Evolutionary conservation across 2,888 invertebrate species (phyloP), one percentile per base, ranked within the genome.

Genomic region (Rhorus exstirpatorius): DNA sequence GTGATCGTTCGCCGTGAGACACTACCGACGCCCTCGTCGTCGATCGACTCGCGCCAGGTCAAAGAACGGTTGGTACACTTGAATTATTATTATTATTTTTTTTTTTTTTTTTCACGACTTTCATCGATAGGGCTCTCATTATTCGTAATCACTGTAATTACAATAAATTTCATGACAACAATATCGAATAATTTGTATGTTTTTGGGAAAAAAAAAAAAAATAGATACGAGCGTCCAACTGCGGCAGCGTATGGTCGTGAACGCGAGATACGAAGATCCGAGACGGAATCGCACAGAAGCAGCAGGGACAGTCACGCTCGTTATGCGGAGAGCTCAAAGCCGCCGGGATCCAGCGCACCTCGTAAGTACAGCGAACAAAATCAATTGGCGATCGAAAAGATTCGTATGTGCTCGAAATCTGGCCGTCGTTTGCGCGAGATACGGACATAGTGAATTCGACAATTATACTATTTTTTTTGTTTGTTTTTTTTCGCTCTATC

Each of bases 41-140:
- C 93, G 49, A 89, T 92, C 35, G 93, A 93, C 85, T 91, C 92
- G 26, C 90, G 93, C 53, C 92, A 91, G 85, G 91, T 91, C 4
- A 93, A 93, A 86, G 92, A 93, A 79, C 91, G 91, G 92, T 92
- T 81, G 65, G 81, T 85, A 51, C 31, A 17, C 21, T 21, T 17
- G 55, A 21, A 7, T n/a, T 8, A 14, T 49, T 41, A 1, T 41
- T 17, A 41, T 35, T 14, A n/a, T 58, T 60, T 26, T n/a, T 6
- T 31, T 31, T n/a, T n/a, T n/a, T n/a, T n/a, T n/a, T n/a, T n/a
- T n/a, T n/a, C n/a, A n/a, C n/a, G n/a, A n/a, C n/a, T n/a, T n/a
- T n/a, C n/a, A n/a, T n/a, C 65, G 31, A 3, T 31, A 31, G 2
- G 31, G 2, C 6, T 31, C 2, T 31, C 6, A 31, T 3, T 31